Evolutionary conservation across 2,113 vertebrate genomes (phyloP), one percentile per base, ranked within the genome.

Genomic region (Thomomys bottae): DNA sequence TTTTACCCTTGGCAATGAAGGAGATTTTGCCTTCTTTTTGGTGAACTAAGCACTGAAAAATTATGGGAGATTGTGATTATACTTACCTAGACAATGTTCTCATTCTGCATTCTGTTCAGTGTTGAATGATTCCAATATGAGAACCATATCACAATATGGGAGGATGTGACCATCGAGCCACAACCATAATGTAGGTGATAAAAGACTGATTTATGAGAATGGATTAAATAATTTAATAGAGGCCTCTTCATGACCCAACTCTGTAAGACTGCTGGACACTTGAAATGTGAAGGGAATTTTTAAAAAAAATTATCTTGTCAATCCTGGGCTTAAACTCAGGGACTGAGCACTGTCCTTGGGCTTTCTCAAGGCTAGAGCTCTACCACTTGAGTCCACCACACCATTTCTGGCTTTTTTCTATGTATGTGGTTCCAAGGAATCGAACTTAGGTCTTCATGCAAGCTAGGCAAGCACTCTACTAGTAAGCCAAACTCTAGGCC

Each of bases 151-250:
- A 57, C 64, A 94, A 89, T 88, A 42, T 70, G 57, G 54, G 57
- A 90, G 61, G 61, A 90, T 91, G 66, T 96, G 90, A 93, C 67
- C 54, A 61, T 80, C 92, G 30, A 82, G 81, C 40, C 84, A 86
- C 63, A n/a, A 23, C 61, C 24, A 24, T 92, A 86, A 93, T 91
- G 36, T 84, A 94, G 78, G 89, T 83, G 42, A 64, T 68, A 81
- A 91, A 84, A 40, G 68, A 78, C 10, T 96, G 93, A 93, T 90
- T 95, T 92, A 94, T 88, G 86, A 73, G 85, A 64, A 80, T 63
- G 59, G 90, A 96, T 89, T 94, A 92, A 96, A 82, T 93, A 88
- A 71, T 30, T 89, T 89, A 95, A 93, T 94, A 88, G 61, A 85
- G 88, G 49, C 75, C 88, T 90, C 70, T 88, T 90, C 79, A 77